These are phyloP conservation scores for Tipula helvola DNA, from an alignment of 2,888 invertebrate genomes.

Conservation along the genomic window DNA sequence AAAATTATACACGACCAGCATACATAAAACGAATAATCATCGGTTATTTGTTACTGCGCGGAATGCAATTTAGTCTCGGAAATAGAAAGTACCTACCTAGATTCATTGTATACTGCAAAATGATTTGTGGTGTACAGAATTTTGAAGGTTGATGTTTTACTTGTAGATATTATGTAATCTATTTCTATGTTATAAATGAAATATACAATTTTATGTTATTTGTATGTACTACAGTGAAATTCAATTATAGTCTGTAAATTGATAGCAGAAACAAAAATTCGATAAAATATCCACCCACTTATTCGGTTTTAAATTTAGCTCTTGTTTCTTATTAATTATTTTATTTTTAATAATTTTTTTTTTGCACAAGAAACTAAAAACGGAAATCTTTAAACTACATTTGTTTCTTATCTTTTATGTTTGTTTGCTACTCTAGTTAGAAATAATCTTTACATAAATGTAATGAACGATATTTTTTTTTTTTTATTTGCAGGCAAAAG, in stretches of 20 bases:
- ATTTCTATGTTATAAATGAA: background rate
- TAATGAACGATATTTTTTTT: slow-evolving; percentile 10
- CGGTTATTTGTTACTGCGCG: background rate
- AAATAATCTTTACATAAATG: background rate
- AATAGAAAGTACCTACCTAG: background rate
- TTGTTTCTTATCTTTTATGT: background rate
- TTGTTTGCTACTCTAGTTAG: background rate
- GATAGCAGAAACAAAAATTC: background rate
- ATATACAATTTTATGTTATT: background rate
- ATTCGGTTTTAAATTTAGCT: background rate
- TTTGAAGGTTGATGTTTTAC: background rate
- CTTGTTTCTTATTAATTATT: background rate
- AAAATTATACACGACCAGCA: background rate
- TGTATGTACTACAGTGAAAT: background rate
- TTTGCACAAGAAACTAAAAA: background rate
- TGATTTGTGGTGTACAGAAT: background rate
- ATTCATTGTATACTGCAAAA: background rate
- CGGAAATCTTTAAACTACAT: background rate
- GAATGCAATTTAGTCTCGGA: background rate
- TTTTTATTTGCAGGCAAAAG: slow-evolving; percentile 65
- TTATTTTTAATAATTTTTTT: background rate
- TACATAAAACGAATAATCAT: background rate
- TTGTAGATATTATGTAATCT: background rate
- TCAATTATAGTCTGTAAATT: background rate
- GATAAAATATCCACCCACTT: slow-evolving; percentile 5